These are phyloP conservation scores for Agrilus cyanescens DNA, from an alignment of 2,888 invertebrate species.

Conservation along the genomic window DNA sequence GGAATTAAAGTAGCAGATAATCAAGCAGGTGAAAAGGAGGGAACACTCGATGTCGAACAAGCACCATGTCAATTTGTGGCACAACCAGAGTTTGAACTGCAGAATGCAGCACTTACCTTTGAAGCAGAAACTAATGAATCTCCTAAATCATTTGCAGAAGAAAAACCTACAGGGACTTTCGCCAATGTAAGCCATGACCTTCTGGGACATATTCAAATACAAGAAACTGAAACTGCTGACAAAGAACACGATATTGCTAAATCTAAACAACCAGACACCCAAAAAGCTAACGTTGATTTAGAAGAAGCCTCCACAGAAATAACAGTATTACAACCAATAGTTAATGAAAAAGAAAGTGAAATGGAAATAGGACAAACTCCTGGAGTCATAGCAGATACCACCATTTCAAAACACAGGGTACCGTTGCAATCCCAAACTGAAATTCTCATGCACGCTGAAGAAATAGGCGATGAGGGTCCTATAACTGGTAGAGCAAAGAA, in stretches of 20 bases:
- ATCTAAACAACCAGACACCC: conserved; percentile 26
- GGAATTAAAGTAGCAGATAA: conserved; percentile 40
- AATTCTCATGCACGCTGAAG: conserved; percentile 34
- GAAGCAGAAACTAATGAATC: conserved; percentile 37
- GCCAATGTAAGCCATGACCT: conserved; percentile 39
- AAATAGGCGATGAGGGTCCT: conserved; percentile 33
- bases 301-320: conserved; percentile 29
- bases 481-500: conserved; percentile 38
- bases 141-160: conserved; percentile 22
- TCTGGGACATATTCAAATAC: conserved; percentile 43
- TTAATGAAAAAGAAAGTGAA: conserved; percentile 37
- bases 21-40: conserved; percentile 39
- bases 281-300: conserved; percentile 29
- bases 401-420: conserved; percentile 35
- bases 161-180: conserved; percentile 32
- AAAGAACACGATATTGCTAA: conserved; percentile 34
- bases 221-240: conserved; percentile 39
- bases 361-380: conserved; percentile 32
- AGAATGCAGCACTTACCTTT: conserved; percentile 38
- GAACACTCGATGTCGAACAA: conserved; percentile 30
- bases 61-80: conserved; percentile 35
- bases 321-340: conserved; percentile 34
- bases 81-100: conserved; percentile 34
- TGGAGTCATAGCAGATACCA: conserved; percentile 10
- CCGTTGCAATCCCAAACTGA: conserved; percentile 38